Base-by-base conservation (phyloP, 2,888 invertebrate species). In the Pogonocherus hispidulus region DNA sequence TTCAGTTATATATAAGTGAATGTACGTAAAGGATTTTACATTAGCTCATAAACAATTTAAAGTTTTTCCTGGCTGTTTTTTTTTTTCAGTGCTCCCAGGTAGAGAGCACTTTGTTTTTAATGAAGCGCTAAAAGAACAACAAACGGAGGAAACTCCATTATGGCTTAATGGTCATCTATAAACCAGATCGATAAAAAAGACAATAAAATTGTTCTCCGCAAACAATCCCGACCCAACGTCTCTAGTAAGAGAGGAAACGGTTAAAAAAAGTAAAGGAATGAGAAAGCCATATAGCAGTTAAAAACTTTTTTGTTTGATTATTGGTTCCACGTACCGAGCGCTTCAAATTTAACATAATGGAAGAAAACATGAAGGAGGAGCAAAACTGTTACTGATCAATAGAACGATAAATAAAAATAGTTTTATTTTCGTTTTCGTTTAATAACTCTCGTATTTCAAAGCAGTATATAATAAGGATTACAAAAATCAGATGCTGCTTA, bases 281-380 rank as follows among this genome's bases (percentile, higher is more conserved):
- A 41, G 3, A 14, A 41, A 14, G 16, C n/a, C 41, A 16, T n/a
- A 14, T 5, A 14, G 41, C 14, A 1, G 11, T 41, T 41, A 41
- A 41, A 41, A 14, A 41, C 14, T 55, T 55, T 55, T 27, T 54
- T 52, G 16, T 32, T 14, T 27, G 23, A 35, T 35, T 54, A 54
- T 35, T 54, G 22, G 23, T 19, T 54, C 32, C 32, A 14, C 18
- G 16, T 54, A 54, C 27, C 32, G 18, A n/a, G n/a, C n/a, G n/a
- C n/a, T n/a, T n/a, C n/a, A n/a, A n/a, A n/a, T n/a, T n/a, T n/a
- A n/a, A n/a, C n/a, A n/a, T n/a, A n/a, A n/a, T n/a, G n/a, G n/a
- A n/a, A n/a, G n/a, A n/a, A n/a, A n/a, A n/a, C n/a, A n/a, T n/a
- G n/a, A n/a, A n/a, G n/a, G n/a, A n/a, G n/a, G n/a, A n/a, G n/a